Evolutionary conservation across 2,113 vertebrate species (phyloP).

Genomic region (human): DNA sequence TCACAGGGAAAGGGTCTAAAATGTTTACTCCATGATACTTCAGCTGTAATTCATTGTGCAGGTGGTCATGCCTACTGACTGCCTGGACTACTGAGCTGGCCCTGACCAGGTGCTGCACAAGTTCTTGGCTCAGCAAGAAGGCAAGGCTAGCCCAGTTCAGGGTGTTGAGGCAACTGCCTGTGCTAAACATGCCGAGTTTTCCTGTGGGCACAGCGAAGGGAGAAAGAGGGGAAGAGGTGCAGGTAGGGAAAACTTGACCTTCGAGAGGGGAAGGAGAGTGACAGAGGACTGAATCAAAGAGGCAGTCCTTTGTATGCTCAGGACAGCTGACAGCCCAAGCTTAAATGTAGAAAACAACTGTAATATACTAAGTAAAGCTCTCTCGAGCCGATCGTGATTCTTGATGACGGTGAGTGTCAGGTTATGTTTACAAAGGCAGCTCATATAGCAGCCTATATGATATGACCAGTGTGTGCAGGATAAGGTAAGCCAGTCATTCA

Average conservation of each 20-base stretch:
- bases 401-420: not conserved
- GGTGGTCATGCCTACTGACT: not conserved
- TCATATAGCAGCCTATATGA: not conserved
- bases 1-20: not conserved
- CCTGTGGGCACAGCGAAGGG: not conserved
- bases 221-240: not conserved
- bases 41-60: not conserved
- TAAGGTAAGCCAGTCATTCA: not conserved
- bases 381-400: not conserved
- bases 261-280: not conserved
- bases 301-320: not conserved
- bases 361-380: not conserved
- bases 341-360: not conserved
- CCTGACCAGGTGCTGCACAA: not conserved
- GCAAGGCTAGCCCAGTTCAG: not conserved
- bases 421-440: not conserved
- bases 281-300: not conserved
- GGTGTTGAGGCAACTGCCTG: not conserved
- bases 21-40: not conserved
- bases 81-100: not conserved
- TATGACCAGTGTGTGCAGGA: not conserved
- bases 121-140: not conserved
- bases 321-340: not conserved
- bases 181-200: not conserved
- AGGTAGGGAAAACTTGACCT: constrained; percentile 24